Conservation (phyloP, 92 coral and sea anemone species). For the Muricea muricata region DNA sequence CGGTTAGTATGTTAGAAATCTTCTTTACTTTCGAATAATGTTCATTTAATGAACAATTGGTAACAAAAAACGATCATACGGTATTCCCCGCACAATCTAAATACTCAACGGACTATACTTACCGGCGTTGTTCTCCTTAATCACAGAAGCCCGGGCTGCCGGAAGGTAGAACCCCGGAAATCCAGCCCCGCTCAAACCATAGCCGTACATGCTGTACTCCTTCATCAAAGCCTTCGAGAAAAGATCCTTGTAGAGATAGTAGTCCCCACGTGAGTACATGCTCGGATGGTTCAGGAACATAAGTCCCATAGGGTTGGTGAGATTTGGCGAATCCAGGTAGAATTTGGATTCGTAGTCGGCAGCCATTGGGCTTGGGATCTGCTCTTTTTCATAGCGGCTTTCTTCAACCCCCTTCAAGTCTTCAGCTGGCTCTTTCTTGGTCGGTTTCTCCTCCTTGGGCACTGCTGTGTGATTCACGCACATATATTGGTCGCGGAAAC, state of each 20-base stretch:
- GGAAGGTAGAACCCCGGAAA: conserved; percentile 32
- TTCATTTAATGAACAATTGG: conserved; percentile 53
- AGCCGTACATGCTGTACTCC: conserved; percentile 39
- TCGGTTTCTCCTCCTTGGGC: conserved; percentile 25
- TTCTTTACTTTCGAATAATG: conserved; percentile 45
- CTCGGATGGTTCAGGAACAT: conserved; percentile 36
- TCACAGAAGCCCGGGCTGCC: conserved; percentile 40
- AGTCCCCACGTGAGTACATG: conserved; percentile 39
- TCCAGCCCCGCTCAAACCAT: conserved; percentile 22
- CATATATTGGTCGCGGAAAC: conserved; percentile 44
- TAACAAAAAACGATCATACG: conserved; percentile 28
- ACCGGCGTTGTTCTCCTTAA: conserved; percentile 41
- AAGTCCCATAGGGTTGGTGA: conserved; percentile 41
- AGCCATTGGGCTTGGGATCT: conserved; percentile 35
- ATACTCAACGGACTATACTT: conserved; percentile 21
- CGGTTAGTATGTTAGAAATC: conserved; percentile 47
- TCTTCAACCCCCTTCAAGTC: conserved; percentile 14
- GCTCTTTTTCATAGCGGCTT: conserved; percentile 12
- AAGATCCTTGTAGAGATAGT: conserved; percentile 36
- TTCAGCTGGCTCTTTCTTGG: conserved; percentile 14
- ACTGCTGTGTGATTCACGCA: conserved; percentile 33
- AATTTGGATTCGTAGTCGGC: conserved; percentile 29
- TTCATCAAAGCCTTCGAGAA: conserved; percentile 36
- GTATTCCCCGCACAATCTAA: conserved; percentile 20
- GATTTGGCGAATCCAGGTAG: conserved; percentile 29